Base-by-base conservation (phyloP, 2,113 vertebrate species). In the Grammomys surdaster region DNA sequence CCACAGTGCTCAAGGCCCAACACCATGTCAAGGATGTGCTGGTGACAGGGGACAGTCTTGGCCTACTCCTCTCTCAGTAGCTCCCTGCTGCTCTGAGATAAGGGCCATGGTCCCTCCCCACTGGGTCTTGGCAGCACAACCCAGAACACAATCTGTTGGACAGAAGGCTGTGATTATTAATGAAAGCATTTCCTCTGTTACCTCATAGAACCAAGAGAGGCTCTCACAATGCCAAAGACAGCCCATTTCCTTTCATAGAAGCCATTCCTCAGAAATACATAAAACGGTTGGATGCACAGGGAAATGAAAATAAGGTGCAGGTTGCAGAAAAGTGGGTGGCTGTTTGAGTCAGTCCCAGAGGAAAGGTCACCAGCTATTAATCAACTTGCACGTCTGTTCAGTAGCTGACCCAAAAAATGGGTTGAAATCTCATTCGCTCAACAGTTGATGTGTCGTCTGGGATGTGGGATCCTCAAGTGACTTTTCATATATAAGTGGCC, bases 101-200 rank as follows among this genome's bases (percentile, higher is more conserved):
- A 95, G 91, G 92, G 87, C 96, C 93, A 70, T 0, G 5, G 51
- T 81, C 94, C 94, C 89, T 85, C 81, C 95, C 94, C n/a, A 89
- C 91, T 84, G 95, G 63, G 94, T 91, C 95, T 95, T 97, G 97
- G 96, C 95, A 93, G 88, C 81, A 91, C 67, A 96, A 2, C 46
- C 72, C 43, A 78, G 91, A 94, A 95, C 73, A 86, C 96, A 96
- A 97, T 97, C 97, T 97, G 97, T 90, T 87, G 93, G 93, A 67
- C 97, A 98, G 95, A 97, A 97, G 95, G 92, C 93, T 89, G 77
- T 93, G 88, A 92, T 97, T 95, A 92, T 92, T 97, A 96, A 96
- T 95, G 95, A 97, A 96, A 96, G 85, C 90, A 28, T 94, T 96
- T 97, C 92, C 95, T 94, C 78, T 80, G 84, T n/a, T 78, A 88